Conservation (phyloP, 2,113 vertebrate genomes). For the Thalassoma bifasciatum region DNA sequence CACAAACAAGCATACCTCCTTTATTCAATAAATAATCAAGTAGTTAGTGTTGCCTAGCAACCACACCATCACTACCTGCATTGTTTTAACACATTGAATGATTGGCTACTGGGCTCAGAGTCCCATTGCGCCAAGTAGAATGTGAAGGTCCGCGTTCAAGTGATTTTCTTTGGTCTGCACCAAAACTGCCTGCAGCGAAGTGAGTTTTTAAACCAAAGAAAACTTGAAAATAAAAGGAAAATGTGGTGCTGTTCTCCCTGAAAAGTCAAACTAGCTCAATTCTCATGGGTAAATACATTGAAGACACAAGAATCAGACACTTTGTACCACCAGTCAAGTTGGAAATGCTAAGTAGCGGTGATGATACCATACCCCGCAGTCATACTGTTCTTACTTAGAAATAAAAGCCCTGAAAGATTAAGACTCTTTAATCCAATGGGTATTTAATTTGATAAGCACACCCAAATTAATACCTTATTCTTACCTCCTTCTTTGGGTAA, state of each 20-base stretch:
- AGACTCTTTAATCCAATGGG: slow-evolving; percentile 40
- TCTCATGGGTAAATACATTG: background rate
- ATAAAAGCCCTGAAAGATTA: slow-evolving; percentile 40
- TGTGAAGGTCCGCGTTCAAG: slow-evolving; percentile 46
- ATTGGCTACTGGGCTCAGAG: slow-evolving; percentile 51
- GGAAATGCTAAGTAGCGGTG: background rate
- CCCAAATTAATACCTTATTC: slow-evolving; percentile 31
- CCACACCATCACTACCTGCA: slow-evolving; percentile 69
- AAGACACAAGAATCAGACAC: background rate
- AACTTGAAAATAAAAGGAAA: background rate
- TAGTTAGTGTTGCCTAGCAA: slow-evolving; percentile 82
- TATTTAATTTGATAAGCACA: slow-evolving; percentile 48
- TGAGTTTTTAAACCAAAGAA: slow-evolving; percentile 7
- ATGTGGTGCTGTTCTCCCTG: background rate
- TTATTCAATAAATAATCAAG: slow-evolving; percentile 80
- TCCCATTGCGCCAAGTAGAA: slow-evolving; percentile 52
- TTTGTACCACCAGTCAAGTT: background rate
- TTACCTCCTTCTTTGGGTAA: background rate
- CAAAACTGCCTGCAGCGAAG: slow-evolving; percentile 12
- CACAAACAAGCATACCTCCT: slow-evolving; percentile 39
- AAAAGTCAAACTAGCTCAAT: background rate
- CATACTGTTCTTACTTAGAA: slow-evolving; percentile 31
- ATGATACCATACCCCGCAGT: slow-evolving; percentile 11
- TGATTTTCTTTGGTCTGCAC: slow-evolving; percentile 41
- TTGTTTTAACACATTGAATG: slow-evolving; percentile 74